Evolutionary conservation across 2,888 invertebrate species (phyloP).

Genomic region (Andrena bucephala): DNA sequence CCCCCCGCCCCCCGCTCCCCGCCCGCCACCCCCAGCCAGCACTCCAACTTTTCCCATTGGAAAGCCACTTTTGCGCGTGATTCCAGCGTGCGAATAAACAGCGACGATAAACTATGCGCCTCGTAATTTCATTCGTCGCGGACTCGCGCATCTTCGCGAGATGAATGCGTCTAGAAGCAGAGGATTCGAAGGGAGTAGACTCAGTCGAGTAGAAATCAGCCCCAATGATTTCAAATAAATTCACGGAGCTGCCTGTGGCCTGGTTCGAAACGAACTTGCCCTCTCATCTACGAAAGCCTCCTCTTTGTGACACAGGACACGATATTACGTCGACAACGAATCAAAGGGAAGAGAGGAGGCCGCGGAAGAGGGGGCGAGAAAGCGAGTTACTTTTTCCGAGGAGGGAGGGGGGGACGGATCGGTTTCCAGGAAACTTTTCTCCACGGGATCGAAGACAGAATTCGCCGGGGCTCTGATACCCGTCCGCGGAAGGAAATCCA

Average conservation of each 20-base stretch:
- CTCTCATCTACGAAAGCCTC: background rate
- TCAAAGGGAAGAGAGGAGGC: background rate
- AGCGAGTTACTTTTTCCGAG: background rate
- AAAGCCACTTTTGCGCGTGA: conserved; percentile 8
- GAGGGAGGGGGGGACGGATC: conserved; percentile 13
- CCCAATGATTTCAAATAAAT: background rate
- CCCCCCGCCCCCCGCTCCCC: background rate
- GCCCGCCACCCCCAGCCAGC: too few relatives aligned
- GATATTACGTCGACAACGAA: conserved; percentile 2
- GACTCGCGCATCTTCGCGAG: too few relatives aligned
- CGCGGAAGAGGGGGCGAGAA: background rate
- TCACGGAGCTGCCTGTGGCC: background rate
- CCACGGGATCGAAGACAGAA: conserved; percentile 38
- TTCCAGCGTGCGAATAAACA: background rate
- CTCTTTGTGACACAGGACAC: background rate
- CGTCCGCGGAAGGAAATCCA: conserved; percentile 55
- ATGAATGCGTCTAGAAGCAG: background rate
- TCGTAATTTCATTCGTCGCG: background rate
- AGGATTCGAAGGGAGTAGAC: background rate
- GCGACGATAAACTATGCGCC: background rate
- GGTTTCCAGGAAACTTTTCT: conserved; percentile 30
- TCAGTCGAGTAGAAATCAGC: background rate
- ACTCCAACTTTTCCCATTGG: background rate
- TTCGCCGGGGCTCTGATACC: conserved; percentile 29
- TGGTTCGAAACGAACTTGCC: conserved; percentile 2